Evolutionary conservation across 2,113 vertebrate genomes (phyloP), one percentile per base, ranked within the genome.

Genomic region (Mohoua ochrocephala): DNA sequence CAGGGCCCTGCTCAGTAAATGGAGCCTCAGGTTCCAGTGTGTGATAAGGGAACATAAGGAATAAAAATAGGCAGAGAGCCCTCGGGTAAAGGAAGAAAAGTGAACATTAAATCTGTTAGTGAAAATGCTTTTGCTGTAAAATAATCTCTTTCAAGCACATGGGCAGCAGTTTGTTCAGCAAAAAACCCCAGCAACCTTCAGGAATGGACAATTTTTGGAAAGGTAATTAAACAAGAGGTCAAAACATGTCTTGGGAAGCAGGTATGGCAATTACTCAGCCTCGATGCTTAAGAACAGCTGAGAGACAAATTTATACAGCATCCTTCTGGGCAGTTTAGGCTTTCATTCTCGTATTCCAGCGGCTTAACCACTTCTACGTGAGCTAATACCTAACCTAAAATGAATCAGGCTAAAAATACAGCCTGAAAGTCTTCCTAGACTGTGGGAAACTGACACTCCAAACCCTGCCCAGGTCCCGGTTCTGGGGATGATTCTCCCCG

Each of bases 201-300:
- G 65, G 44, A 91, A 64, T 22, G 24, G 74, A 50, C 35, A 87
- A 28, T 87, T 96, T 82, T 78, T 42, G 3, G 69, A 82, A 89
- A 87, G 78, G 70, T 91, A 85, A 95, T 95, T 89, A 95, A 89
- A 68, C 35, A 79, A 63, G 78, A 93, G 92, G 81, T 93, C 75
- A 88, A 76, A 90, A 54, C 21, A 63, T 7, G 0, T 39, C 35
- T 42, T 39, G 12, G 35, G 47, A 84, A 84, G 84, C 33, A 45
- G 47, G 24, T 73, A 76, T 35, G 27, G 60, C 60, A 71, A 78
- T 84, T 70, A 84, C 18, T 71, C 47, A 60, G 49, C 42, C 33
- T 59, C 0, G 0, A 9, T 44, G 24, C 56, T 82, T 71, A 91
- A 65, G 8, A 67, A 67, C 39, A 93, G 73, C 45, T n/a, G 37